These are phyloP conservation scores for Melanargia galathea DNA, from an alignment of 2,888 invertebrate species.

Conservation along the genomic window DNA sequence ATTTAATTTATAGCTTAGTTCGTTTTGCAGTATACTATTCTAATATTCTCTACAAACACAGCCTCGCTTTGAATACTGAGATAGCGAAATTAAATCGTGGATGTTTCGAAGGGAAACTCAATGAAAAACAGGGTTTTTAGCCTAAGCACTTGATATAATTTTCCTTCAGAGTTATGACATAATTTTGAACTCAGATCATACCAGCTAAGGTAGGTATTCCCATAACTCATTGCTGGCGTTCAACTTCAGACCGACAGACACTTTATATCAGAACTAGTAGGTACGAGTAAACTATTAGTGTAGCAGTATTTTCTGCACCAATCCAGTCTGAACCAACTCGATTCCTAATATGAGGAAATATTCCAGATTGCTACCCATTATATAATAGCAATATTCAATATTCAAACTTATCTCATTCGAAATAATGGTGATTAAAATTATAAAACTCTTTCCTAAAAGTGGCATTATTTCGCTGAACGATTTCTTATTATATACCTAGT, in stretches of 20 bases:
- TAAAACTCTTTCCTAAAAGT: slow-evolving; percentile 4
- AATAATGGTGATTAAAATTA: slow-evolving; percentile 15
- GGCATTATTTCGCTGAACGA: not conserved
- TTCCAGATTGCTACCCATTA: slow-evolving; percentile 2
- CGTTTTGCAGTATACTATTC: not conserved
- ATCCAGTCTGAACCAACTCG: not conserved
- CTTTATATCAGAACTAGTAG: not conserved
- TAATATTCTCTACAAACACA: not conserved
- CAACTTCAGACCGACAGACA: not conserved
- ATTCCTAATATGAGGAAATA: not conserved
- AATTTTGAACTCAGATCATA: not conserved
- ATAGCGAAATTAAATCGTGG: too few relatives aligned
- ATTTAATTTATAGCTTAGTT: too few relatives aligned
- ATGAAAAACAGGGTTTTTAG: not conserved
- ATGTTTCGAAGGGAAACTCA: not conserved
- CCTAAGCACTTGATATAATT: not conserved
- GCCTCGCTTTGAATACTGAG: not conserved
- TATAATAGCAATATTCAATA: not conserved
- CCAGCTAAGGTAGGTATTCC: not conserved
- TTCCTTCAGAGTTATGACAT: not conserved
- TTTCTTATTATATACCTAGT: not conserved
- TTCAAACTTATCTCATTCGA: slow-evolving; percentile 22
- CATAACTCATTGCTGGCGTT: slow-evolving; percentile 6
- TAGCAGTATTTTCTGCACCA: not conserved
- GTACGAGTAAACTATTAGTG: too few relatives aligned